phyloP scores from a whole-genome alignment of 2,888 invertebrate species.

The Drosophila nr. fundita region DNA sequence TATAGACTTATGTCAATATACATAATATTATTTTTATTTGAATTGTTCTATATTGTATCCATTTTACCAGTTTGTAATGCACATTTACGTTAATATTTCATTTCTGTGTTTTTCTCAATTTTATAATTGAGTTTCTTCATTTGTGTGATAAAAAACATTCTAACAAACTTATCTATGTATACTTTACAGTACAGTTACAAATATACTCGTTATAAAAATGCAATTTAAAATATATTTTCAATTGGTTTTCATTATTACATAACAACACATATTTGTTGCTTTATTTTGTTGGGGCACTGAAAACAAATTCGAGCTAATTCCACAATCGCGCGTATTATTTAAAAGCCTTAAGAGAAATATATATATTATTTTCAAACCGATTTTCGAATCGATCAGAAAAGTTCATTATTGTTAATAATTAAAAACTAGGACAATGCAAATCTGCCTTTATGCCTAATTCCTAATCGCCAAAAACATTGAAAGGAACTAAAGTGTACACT shows the following conservation, averaged over 20 bases:
- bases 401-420: constrained; percentile 17
- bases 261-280: constrained; percentile 36
- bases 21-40: constrained; percentile 33
- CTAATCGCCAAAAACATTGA: constrained; percentile 39
- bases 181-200: constrained; percentile 49
- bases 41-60: constrained; percentile 73
- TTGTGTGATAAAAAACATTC: constrained; percentile 56
- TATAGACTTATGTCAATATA: constrained; percentile 28
- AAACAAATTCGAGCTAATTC: constrained; percentile 70
- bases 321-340: constrained; percentile 34
- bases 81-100: constrained; percentile 55
- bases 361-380: constrained; percentile 20
- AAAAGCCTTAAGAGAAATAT: constrained; percentile 55
- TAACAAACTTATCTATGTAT: constrained; percentile 57
- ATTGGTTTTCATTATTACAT: constrained; percentile 41
- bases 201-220: constrained; percentile 68
- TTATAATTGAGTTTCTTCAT: background rate
- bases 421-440: constrained; percentile 26
- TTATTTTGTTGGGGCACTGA: constrained; percentile 44
- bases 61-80: constrained; percentile 71
- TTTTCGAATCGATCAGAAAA: constrained; percentile 28
- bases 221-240: constrained; percentile 66
- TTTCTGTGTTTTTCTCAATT: constrained; percentile 5
- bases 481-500: constrained; percentile 52
- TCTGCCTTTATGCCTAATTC: constrained; percentile 35